Base-by-base conservation (phyloP, 1,140 invertebrate species). In the Steinernema feltiae region DNA sequence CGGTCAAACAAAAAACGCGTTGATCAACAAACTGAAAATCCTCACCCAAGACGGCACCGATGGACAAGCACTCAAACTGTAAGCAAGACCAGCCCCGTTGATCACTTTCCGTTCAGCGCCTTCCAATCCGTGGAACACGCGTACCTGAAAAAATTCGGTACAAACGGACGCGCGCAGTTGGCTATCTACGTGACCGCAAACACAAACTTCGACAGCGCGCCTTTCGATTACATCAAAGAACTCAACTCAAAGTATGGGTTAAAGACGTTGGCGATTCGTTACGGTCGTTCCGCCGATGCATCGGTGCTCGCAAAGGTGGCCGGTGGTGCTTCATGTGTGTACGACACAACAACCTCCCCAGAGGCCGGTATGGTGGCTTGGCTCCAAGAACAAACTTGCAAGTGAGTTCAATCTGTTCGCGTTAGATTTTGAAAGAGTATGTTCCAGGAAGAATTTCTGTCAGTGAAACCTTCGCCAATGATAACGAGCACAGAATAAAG, bases 21-120 rank as follows among this genome's bases (percentile, higher is more conserved):
- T 63, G 2, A 63, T 63, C 53, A 63, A 27, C 53, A 63, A 63
- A 63, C 12, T 63, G 12, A 15, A 27, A 21, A 15, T 41, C 18
- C 74, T 76, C 21, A 32, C 72, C 32, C 74, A 76, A 30, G 74
- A 76, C 63, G 74, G 74, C 24, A 48, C 74, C 21, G 29, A 48
- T 30, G 74, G 74, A 12, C 74, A 76, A 63, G 30, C 74, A 12
- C 72, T 76, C n/a, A 76, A 76, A 76, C 72, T 76, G 74, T 75
- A 48, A 71, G 24, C 41, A 2, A 17, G 1, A 1, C 35, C 31
- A 17, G 17, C 30, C 12, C 15, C 17, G 12, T 21, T 12, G 12
- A 32, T 15, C 30, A 3, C 30, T 27, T 32, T 18, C 41, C 2
- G 1, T 73, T 71, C 41, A 73, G 72, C 15, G 48, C 74, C 21